Evolutionary conservation across 2,797 vertebrate genomes (phyloP).

Genomic region (Acrossocheilus wenchowensis): DNA sequence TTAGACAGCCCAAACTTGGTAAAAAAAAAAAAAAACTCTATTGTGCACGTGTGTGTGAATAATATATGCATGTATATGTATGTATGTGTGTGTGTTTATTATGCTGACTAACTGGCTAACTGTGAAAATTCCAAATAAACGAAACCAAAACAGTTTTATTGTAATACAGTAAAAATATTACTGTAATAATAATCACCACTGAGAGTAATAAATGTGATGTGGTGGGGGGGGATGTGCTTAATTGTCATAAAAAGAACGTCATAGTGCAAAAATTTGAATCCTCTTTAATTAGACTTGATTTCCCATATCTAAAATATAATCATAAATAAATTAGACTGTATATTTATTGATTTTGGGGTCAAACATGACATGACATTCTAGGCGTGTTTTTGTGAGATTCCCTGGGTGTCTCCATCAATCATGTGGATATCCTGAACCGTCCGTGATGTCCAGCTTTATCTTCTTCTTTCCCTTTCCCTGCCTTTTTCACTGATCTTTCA

Average conservation of each 20-base stretch:
- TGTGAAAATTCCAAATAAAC: not conserved
- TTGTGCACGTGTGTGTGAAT: too few species aligned
- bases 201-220: not conserved
- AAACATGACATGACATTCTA: not conserved
- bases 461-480: not conserved
- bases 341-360: not conserved
- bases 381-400: not conserved
- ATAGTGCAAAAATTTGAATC: not conserved
- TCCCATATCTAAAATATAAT: not conserved
- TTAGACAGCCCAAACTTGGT: not conserved
- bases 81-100: not conserved
- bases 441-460: not conserved
- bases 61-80: not conserved
- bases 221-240: not conserved
- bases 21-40: too few species aligned
- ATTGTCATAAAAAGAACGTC: not conserved
- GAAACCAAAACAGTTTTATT: not conserved
- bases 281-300: not conserved
- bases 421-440: not conserved
- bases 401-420: not conserved
- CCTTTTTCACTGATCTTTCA: not conserved
- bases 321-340: not conserved
- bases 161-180: not conserved
- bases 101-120: not conserved
- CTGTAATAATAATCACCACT: not conserved